Base-by-base conservation (phyloP, 2,888 invertebrate species). In the Nebria salina region DNA sequence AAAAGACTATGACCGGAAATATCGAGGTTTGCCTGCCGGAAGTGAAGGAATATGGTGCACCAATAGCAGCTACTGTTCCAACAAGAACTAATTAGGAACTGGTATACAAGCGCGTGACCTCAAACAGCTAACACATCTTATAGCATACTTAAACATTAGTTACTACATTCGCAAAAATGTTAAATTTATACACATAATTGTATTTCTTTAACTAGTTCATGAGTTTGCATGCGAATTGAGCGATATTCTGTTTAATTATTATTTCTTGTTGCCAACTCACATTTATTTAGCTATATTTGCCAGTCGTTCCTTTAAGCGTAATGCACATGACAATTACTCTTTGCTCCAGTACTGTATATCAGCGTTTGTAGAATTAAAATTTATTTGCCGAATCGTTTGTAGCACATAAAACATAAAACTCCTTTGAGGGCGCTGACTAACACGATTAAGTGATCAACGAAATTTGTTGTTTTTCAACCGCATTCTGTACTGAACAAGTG, bases 61-160 rank as follows among this genome's bases (percentile, higher is more conserved):
- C 15, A 34, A 6, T 11, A 26, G 25, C 11, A 26, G 25, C 15
- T n/a, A n/a, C 26, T 8, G 70, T 11, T 11, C 34, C 11, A 26
- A 70, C 70, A 34, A 70, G 70, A 26, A 26, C 70, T 70, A 70
- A 70, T 70, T 70, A 70, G 70, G 25, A 70, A 34, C 70, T 70
- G 70, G 70, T 70, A 20, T 20, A 70, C 11, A 26, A 70, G 70
- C 70, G 68, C 68, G 25, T 34, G 70, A 70, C 70, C 25, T 26
- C 70, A 70, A 34, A 70, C 34, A 70, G 13, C 70, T 73, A 20
- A 41, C 64, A 54, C 78, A 41, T 66, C 54, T 73, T 74, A 65
- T 73, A 43, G 79, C 79, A 79, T 79, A 79, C 79, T 79, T 79
- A 79, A 79, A 79, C 79, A 74, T 79, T 74, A 78, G 78, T 78